Base-by-base conservation (phyloP, 2,888 invertebrate species). In the Dryadula phaetusa region DNA sequence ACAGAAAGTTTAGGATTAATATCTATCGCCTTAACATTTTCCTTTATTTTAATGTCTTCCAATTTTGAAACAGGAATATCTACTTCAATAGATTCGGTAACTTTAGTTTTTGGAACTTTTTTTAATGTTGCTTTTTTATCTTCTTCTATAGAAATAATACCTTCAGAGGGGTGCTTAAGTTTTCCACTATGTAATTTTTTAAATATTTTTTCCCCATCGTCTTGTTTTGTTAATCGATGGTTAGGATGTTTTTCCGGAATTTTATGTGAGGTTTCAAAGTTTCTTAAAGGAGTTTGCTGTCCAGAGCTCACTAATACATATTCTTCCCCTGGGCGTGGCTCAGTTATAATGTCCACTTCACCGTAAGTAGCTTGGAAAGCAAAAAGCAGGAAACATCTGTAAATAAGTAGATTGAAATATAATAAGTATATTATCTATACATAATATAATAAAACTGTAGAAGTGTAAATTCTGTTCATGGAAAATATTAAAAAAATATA, bases 191-290 rank as follows among this genome's bases (percentile, higher is more conserved):
- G 79, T 67, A 86, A 71, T 69, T 91, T 90, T 66, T 90, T 90
- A 14, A 78, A 80, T 64, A 86, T 90, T 86, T 86, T 94, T 82
- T 78, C 91, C 77, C 20, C 85, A 73, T 87, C 94, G 77, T 78
- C 93, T 71, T 74, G 88, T 68, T 86, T 87, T 12, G 85, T 75
- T 47, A 84, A 73, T 60, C 86, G 83, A 69, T 91, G 86, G 54
- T 91, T 86, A 1, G 92, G 88, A 71, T 92, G 87, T 76, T 91
- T 90, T 16, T 92, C 93, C 0, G 95, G 95, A 73, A 95, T 93
- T 86, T 96, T 96, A 81, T 96, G 96, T 2, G 96, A 93, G 2
- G 96, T 95, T 85, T 96, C 96, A 77, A 96, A 96, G 76, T 85
- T 86, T 76, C 87, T 85, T 28, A 93, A 65, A 1, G 92, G 88